Conservation (phyloP, 2,113 vertebrate genomes). For the Protobothrops mucrosquamatus region DNA sequence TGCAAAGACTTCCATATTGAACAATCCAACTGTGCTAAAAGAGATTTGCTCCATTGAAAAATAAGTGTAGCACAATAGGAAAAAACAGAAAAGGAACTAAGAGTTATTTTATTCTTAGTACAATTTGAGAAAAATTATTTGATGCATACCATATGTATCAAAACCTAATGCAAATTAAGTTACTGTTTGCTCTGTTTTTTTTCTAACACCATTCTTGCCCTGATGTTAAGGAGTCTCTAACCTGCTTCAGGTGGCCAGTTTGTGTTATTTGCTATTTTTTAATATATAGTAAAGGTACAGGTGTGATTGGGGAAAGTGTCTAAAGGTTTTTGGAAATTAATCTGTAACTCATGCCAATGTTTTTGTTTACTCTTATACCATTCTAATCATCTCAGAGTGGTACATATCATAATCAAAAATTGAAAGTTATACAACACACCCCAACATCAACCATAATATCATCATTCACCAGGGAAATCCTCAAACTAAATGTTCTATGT, state of each 20-base stretch:
- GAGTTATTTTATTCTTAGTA: not conserved
- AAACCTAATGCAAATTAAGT: not conserved
- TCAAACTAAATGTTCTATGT: not conserved
- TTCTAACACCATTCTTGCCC: not conserved
- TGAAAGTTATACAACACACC: not conserved
- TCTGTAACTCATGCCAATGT: too few species aligned
- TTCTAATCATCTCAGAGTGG: not conserved
- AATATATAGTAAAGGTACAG: too few species aligned
- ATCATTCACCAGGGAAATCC: not conserved
- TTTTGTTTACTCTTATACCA: too few species aligned
- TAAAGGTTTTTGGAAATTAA: too few species aligned
- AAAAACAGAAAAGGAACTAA: not conserved
- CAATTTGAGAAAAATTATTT: not conserved
- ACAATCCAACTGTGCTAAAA: not conserved
- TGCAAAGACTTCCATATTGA: not conserved
- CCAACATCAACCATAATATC: not conserved
- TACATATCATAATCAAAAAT: not conserved
- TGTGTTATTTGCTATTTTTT: not conserved
- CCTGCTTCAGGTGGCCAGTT: not conserved
- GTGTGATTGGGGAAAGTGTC: too few species aligned
- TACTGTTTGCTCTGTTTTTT: not conserved
- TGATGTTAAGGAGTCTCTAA: not conserved
- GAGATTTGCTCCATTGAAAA: not conserved
- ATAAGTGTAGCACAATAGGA: not conserved
- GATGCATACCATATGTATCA: not conserved